Base-by-base conservation (phyloP, 1,140 invertebrate genomes). In the Drosophila asahinai region DNA sequence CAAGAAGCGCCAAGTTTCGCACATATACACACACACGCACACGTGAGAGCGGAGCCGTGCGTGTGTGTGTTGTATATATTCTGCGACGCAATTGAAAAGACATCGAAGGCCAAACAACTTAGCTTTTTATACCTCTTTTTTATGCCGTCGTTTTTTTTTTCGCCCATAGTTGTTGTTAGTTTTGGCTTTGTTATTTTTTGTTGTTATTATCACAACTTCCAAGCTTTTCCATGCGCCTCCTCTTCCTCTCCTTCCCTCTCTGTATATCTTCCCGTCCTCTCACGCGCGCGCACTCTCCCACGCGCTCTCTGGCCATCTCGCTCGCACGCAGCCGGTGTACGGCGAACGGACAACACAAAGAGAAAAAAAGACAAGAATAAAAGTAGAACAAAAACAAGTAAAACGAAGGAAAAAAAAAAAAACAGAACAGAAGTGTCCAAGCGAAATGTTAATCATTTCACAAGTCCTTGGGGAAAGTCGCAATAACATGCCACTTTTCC, bases 71-170 rank as follows among this genome's bases (percentile, higher is more conserved):
- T 67, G 63, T 58, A 49, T 79, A 81, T 84, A 89, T 90, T 90
- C 81, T 89, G 86, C 84, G 84, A 89, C 84, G 84, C 84, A 89
- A 89, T 89, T 84, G 84, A 90, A 87, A 89, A 89, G 86, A 89
- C 84, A 90, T 89, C 81, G 86, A 89, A 89, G 84, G 84, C 84
- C 84, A 89, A 89, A 89, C 84, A 89, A 89, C 84, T 84, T 87
- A 79, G 84, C 74, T 58, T 80, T 89, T 84, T 89, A 67, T 86
- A 54, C 67, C 73, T 75, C 36, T 78, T 52, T 70, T 66, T 38
- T 58, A 73, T 40, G 47, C 48, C 49, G 70, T 59, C 55, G 40
- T 55, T 57, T 55, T 57, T 57, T 57, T 54, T 57, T 57, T 57
- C 52, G 54, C 54, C 54, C 54, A 57, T 40, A 57, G 45, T 60